Conservation (phyloP, 2,797 vertebrate species). For the Coendou prehensilis region DNA sequence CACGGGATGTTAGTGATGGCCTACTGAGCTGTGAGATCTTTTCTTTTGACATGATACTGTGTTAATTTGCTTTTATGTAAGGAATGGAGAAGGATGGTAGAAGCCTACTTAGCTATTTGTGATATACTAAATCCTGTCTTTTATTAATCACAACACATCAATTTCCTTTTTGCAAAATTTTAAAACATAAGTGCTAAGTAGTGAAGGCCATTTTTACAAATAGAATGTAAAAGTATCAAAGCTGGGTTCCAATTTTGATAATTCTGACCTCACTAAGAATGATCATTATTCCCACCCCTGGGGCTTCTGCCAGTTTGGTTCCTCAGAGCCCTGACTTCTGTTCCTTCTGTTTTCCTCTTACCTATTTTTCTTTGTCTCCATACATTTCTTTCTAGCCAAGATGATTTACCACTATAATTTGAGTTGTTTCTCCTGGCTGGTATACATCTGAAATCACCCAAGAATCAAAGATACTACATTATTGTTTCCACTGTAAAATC, state of each 20-base stretch:
- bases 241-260: background rate
- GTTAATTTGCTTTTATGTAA: background rate
- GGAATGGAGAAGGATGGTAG: background rate
- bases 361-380: background rate
- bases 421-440: background rate
- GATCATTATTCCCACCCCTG: background rate
- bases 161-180: background rate
- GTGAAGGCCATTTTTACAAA: background rate
- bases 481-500: background rate
- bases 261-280: background rate
- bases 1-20: background rate
- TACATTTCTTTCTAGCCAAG: background rate
- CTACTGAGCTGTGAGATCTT: background rate
- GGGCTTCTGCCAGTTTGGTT: background rate
- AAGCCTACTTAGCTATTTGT: background rate
- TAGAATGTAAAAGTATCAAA: background rate
- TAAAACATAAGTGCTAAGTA: background rate
- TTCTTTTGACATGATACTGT: slow-evolving; percentile 7
- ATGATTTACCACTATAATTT: background rate
- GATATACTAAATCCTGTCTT: background rate
- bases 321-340: background rate
- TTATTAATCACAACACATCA: background rate
- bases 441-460: background rate
- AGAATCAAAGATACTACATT: background rate
- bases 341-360: background rate